These are phyloP conservation scores for Ictalurus furcatus DNA, from an alignment of 2,113 vertebrate genomes.

Conservation along the genomic window DNA sequence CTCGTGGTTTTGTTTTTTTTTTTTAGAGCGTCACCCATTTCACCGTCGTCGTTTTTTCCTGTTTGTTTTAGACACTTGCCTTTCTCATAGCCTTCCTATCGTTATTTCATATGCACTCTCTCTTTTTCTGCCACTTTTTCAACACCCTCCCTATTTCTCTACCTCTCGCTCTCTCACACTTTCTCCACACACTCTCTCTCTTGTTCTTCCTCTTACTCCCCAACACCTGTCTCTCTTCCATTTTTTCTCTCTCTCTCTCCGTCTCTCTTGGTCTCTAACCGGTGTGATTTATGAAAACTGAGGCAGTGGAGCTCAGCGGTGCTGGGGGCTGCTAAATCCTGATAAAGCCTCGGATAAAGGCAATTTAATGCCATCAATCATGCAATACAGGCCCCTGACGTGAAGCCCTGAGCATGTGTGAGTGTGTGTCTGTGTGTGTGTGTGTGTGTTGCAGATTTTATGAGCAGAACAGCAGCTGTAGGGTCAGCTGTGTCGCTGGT, in stretches of 20 bases:
- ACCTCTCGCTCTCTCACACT: no score
- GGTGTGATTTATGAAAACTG: conserved; percentile 76
- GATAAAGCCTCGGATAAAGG: conserved; percentile 79
- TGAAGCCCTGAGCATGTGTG: conserved; percentile 58
- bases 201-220: no score
- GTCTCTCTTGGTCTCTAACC: conserved; percentile 20
- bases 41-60: no score
- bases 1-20: not conserved
- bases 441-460: conserved; percentile 10
- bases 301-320: conserved; percentile 66
- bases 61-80: no score
- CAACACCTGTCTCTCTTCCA: no score
- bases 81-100: no score
- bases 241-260: not conserved
- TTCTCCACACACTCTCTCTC: no score
- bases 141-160: no score
- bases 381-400: conserved; percentile 67
- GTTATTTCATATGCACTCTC: no score
- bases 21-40: not conserved
- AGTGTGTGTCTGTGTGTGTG: conserved; percentile 1
- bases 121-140: no score
- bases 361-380: conserved; percentile 82
- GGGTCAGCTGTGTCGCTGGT: conserved; percentile 9
- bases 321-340: conserved; percentile 75
- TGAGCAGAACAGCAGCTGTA: conserved; percentile 5